Evolutionary conservation across 2,113 vertebrate species (phyloP).

Genomic region (Hyperopisus bebe): DNA sequence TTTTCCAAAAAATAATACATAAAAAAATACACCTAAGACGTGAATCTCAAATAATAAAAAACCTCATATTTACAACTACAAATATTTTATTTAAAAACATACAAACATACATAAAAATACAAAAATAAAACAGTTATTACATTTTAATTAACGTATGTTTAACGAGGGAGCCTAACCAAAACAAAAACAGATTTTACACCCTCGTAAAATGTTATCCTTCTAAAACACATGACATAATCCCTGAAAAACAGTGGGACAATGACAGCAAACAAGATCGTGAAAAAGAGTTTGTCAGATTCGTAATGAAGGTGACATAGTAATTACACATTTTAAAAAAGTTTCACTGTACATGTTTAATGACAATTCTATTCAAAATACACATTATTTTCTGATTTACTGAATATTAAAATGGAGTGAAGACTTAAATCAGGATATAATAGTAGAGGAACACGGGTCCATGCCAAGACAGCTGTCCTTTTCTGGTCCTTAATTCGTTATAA

Average conservation of each 20-base stretch:
- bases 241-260: neutral
- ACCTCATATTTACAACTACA: neutral
- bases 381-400: neutral
- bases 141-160: neutral
- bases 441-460: neutral
- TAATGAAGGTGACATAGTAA: neutral
- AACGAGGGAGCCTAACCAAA: neutral
- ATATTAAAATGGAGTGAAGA: neutral
- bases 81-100: neutral
- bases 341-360: neutral
- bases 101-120: neutral
- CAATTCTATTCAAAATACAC: neutral
- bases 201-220: neutral
- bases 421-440: neutral
- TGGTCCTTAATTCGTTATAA: conserved; percentile 23
- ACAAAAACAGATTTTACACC: neutral
- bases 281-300: neutral
- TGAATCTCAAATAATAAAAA: neutral
- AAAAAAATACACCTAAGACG: neutral
- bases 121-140: neutral
- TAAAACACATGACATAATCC: neutral
- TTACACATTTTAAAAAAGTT: neutral
- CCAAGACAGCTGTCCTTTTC: neutral
- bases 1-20: neutral
- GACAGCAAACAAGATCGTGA: neutral